A percentile compares a stretch with the other conserved stretches of the same genome.
Conservation (phyloP, 1,140 invertebrate species). For the Caenorhabditis elegans region DNA sequence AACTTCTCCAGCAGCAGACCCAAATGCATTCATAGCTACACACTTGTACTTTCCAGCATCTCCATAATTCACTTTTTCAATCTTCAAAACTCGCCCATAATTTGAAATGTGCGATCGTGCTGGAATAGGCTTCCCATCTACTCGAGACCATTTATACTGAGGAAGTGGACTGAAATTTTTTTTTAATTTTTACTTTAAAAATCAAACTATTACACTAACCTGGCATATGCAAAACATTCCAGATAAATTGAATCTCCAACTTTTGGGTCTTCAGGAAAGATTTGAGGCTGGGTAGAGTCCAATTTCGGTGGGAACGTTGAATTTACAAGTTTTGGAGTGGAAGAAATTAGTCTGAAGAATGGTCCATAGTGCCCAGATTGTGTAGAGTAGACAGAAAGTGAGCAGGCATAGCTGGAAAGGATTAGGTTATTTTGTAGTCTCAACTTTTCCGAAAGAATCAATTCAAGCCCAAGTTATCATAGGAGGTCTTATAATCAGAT, state of each 20-base stretch:
- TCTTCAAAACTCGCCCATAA: constrained; percentile 39
- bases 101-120: neutral
- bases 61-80: constrained; percentile 38
- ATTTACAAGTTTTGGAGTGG: neutral
- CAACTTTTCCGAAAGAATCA: no score
- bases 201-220: no score
- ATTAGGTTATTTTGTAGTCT: no score
- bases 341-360: constrained; percentile 38
- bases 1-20: constrained; percentile 35
- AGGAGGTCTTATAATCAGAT: no score
- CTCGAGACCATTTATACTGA: constrained; percentile 38
- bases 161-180: constrained; percentile 31
- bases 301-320: constrained; percentile 39
- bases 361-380: constrained; percentile 44
- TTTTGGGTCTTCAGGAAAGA: constrained; percentile 35
- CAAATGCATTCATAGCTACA: constrained; percentile 31
- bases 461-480: no score
- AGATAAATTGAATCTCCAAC: constrained; percentile 41
- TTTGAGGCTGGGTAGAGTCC: constrained; percentile 36
- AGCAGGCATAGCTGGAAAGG: constrained; percentile 43
- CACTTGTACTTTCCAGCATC: constrained; percentile 43
- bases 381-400: constrained; percentile 38
- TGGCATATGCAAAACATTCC: constrained; percentile 45
- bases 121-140: constrained; percentile 39
- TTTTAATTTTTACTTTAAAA: no score